phyloP scores from a whole-genome alignment of 2,113 vertebrate genomes.

The Camelus dromedarius region DNA sequence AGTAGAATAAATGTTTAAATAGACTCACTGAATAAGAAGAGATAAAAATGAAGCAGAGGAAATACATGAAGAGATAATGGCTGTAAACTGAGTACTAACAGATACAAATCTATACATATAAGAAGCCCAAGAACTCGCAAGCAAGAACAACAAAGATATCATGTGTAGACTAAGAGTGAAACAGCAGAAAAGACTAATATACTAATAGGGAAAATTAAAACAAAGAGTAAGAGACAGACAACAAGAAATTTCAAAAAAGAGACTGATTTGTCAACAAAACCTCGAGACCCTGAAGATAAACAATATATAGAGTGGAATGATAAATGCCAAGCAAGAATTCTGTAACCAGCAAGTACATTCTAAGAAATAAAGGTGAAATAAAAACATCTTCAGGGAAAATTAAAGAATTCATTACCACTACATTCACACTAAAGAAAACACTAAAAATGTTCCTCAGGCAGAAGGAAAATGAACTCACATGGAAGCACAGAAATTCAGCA shows the following conservation, averaged over 20 bases:
- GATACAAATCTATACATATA: not conserved
- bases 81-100: not conserved
- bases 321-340: not conserved
- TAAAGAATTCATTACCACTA: not conserved
- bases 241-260: not conserved
- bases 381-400: not conserved
- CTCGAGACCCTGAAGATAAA: not conserved
- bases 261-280: not conserved
- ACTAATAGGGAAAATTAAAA: not conserved
- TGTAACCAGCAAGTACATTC: not conserved
- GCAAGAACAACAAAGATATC: not conserved
- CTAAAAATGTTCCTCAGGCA: not conserved
- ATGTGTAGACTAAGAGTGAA: not conserved
- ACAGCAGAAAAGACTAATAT: not conserved
- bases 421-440: not conserved
- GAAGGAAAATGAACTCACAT: not conserved
- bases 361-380: conserved; percentile 20
- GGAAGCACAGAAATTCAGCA: not conserved
- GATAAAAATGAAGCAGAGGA: not conserved
- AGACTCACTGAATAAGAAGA: not conserved
- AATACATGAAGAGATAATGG: not conserved
- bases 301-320: not conserved
- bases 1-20: not conserved
- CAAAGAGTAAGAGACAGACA: not conserved
- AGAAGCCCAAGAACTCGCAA: not conserved